These are phyloP conservation scores for Drosophila ananassae DNA, from an alignment of 1,140 invertebrate species.

Conservation along the genomic window DNA sequence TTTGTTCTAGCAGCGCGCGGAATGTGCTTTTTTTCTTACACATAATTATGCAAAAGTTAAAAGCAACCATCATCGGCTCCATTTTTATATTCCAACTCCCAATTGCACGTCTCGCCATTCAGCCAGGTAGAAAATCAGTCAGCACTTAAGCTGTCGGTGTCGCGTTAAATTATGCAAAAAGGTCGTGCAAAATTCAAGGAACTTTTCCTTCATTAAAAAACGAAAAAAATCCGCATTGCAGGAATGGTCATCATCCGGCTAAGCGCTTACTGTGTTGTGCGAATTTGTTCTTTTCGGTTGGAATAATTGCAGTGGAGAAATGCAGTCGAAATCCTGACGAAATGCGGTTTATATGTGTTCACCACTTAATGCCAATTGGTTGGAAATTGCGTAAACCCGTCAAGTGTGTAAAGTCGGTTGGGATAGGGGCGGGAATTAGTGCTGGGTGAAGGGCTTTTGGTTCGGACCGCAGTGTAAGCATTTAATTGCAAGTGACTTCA, in stretches of 20 bases:
- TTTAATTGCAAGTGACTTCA: constrained; percentile 59
- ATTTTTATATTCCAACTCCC: background rate
- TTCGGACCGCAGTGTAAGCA: constrained; percentile 33
- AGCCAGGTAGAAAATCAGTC: constrained; percentile 69
- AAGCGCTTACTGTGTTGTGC: constrained; percentile 34
- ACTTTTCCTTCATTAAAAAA: constrained; percentile 59
- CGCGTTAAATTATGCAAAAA: constrained; percentile 71
- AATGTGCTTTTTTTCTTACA: constrained; percentile 56
- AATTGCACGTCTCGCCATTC: constrained; percentile 36
- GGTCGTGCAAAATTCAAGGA: constrained; percentile 12
- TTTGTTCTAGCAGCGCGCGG: constrained; percentile 9
- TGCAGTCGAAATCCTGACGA: background rate
- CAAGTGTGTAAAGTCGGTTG: constrained; percentile 17
- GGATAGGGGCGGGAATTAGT: background rate
- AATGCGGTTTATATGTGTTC: constrained; percentile 36
- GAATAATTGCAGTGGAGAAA: constrained; percentile 32
- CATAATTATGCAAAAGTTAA: constrained; percentile 81
- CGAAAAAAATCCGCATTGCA: constrained; percentile 11
- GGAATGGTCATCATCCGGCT: constrained; percentile 44
- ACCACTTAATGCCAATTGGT: constrained; percentile 68
- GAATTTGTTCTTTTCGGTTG: constrained; percentile 17
- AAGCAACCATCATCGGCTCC: constrained; percentile 38
- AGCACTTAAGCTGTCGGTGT: constrained; percentile 45
- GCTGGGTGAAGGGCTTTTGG: background rate
- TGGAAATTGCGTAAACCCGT: constrained; percentile 59